Percentiles rank a stretch among this genome's conserved stretches.
phyloP scores from a whole-genome alignment of 2,113 vertebrate genomes.

The Saiga tatarica region DNA sequence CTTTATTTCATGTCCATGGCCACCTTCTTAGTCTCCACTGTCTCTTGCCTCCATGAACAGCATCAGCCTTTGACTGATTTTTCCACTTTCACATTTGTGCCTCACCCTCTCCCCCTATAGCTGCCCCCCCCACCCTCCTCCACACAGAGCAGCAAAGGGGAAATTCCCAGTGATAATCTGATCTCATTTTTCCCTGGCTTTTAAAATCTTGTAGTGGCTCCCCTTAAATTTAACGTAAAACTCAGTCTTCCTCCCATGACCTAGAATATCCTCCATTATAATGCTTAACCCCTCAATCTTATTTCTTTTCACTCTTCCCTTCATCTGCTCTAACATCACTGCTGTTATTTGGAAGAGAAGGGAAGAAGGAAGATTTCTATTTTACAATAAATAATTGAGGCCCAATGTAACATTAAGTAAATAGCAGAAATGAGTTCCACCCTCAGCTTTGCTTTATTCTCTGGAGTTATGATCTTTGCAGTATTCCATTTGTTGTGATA shows the following conservation, averaged over 20 bases:
- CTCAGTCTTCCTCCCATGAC: not conserved
- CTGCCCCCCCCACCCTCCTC: not conserved
- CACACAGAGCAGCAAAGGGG: not conserved
- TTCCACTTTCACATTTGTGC: not conserved
- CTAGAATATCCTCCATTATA: not conserved
- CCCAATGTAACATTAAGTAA: not conserved
- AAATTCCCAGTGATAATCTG: not conserved
- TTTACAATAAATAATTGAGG: not conserved
- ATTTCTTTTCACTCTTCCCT: not conserved
- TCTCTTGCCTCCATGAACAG: not conserved
- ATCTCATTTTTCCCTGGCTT: not conserved
- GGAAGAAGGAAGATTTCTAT: not conserved
- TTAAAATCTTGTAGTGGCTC: not conserved
- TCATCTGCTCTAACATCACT: not conserved
- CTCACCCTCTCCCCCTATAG: not conserved
- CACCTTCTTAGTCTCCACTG: not conserved
- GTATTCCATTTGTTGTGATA: not conserved
- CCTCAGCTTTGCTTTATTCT: not conserved
- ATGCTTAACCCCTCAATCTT: not conserved
- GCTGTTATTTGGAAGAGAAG: not conserved
- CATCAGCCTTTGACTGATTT: not conserved
- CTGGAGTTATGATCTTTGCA: not conserved
- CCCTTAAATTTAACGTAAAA: not conserved
- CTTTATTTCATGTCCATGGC: not conserved
- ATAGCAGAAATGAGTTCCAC: not conserved